Base-by-base conservation (phyloP, 2,113 vertebrate species). In the Orientallactaga bullata region DNA sequence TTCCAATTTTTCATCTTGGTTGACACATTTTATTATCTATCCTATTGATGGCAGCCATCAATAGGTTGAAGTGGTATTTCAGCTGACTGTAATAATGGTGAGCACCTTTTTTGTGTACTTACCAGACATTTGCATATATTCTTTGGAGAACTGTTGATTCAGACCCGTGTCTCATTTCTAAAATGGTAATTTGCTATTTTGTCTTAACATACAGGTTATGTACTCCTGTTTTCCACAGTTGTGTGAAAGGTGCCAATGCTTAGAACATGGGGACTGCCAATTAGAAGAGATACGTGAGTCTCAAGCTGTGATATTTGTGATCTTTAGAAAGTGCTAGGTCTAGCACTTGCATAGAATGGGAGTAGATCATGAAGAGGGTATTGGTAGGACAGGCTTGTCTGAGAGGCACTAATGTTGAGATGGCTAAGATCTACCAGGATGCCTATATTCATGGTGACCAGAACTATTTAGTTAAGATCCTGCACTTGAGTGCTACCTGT, bases 141-240 rank as follows among this genome's bases (percentile, higher is more conserved):
- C 16, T 80, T 88, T 92, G 66, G 55, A 76, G 23, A 66, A 74
- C 24, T 65, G 32, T 73, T 37, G 73, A 6, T 73, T 90, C 13
- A 78, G 47, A 85, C 82, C 4, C 51, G 66, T 51, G 10, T 35
- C 37, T 24, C 85, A 79, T 81, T 91, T 88, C 77, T 39, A 55
- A 77, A 47, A 26, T 47, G 42, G 42, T 47, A 47, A 12, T 74
- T 51, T 85, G 9, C 69, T 58, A 94, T 69, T 94, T 92, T 94
- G 30, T 71, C 23, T 20, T 90, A 42, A 79, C 87, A 82, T 21
- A 65, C 88, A 72, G 35, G 66, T 81, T 68, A 39, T 10, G 21
- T 87, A 17, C 30, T 91, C 18, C 16, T 26, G 37, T 68, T 78
- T 96, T 91, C 32, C 6, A 24, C 51, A 76, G 8, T 35, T n/a